These are phyloP conservation scores for Andricus quercusramuli DNA, from an alignment of 2,888 invertebrate species.

Conservation along the genomic window DNA sequence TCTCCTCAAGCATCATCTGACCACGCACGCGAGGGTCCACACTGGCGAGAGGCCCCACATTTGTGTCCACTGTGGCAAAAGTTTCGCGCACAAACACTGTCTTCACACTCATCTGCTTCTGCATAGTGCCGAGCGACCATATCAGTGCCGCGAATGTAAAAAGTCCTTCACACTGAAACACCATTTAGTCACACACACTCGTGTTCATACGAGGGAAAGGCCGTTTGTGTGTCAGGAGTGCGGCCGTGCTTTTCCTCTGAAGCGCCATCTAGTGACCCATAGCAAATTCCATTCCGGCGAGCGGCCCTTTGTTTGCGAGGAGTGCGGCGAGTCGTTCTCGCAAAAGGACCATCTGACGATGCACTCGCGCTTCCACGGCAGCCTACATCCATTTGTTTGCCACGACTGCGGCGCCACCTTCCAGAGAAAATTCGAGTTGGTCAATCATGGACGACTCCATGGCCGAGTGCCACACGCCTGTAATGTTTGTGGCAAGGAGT, in stretches of 20 bases:
- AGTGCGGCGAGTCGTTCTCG: constrained; percentile 96
- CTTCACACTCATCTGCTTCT: constrained; percentile 90
- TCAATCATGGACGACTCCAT: constrained; percentile 90
- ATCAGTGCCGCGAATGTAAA: constrained; percentile 91
- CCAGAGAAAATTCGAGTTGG: constrained; percentile 91
- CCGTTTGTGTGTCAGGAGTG: constrained; percentile 92
- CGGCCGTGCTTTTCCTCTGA: constrained; percentile 89
- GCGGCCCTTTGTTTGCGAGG: constrained; percentile 90
- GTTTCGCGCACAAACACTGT: constrained; percentile 91
- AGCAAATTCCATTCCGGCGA: constrained; percentile 93
- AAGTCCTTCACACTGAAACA: constrained; percentile 93
- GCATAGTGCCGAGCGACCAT: constrained; percentile 90
- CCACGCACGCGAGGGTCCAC: constrained; percentile 90
- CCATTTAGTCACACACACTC: constrained; percentile 89
- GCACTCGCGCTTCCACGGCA: constrained; percentile 96
- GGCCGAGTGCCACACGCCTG: constrained; percentile 90
- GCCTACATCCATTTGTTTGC: constrained; percentile 96
- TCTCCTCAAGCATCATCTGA: constrained; percentile 90
- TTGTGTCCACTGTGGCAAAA: constrained; percentile 89
- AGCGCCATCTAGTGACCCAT: constrained; percentile 91
- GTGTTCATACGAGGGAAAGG: constrained; percentile 89
- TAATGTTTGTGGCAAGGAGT: constrained; percentile 91
- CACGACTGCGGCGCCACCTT: constrained; percentile 93
- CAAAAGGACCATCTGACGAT: constrained; percentile 93
- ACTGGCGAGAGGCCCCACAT: constrained; percentile 90